Conservation (phyloP, 2,888 invertebrate species). For the Polietes domitor region DNA sequence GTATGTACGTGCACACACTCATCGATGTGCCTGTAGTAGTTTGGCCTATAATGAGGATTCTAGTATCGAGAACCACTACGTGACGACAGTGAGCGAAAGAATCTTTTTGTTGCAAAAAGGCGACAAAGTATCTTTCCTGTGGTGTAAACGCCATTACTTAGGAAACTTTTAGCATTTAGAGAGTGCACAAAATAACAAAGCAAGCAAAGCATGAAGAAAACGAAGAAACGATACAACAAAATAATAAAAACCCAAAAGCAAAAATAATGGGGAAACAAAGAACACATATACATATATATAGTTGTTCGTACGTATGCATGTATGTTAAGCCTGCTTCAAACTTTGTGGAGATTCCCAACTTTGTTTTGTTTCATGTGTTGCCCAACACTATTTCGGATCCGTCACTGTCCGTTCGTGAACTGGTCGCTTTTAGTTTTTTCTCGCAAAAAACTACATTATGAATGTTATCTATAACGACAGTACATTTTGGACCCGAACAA, state of each 20-base stretch:
- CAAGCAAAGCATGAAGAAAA: neutral
- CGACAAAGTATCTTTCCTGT: conserved; percentile 18
- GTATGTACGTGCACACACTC: too few relatives aligned
- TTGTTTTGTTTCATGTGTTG: too few relatives aligned
- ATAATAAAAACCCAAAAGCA: neutral
- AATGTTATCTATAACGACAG: too few relatives aligned
- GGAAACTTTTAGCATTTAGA: conserved; percentile 44
- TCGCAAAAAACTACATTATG: too few relatives aligned
- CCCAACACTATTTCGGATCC: too few relatives aligned
- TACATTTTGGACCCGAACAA: too few relatives aligned
- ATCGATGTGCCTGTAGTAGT: neutral
- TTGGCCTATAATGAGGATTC: conserved; percentile 38
- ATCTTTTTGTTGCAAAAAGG: conserved; percentile 14
- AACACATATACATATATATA: neutral
- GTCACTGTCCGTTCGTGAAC: too few relatives aligned
- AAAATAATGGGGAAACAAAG: neutral
- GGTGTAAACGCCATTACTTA: conserved; percentile 34
- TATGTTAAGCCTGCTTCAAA: too few relatives aligned
- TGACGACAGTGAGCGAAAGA: conserved; percentile 42
- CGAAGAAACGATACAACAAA: neutral
- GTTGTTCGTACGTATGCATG: too few relatives aligned
- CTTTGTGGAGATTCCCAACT: too few relatives aligned
- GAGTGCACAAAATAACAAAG: conserved; percentile 19
- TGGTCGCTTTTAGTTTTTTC: too few relatives aligned
- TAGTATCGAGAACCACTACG: conserved; percentile 30